phyloP scores from a whole-genome alignment of 2,113 vertebrate species.

The Baryphthengus martii region DNA sequence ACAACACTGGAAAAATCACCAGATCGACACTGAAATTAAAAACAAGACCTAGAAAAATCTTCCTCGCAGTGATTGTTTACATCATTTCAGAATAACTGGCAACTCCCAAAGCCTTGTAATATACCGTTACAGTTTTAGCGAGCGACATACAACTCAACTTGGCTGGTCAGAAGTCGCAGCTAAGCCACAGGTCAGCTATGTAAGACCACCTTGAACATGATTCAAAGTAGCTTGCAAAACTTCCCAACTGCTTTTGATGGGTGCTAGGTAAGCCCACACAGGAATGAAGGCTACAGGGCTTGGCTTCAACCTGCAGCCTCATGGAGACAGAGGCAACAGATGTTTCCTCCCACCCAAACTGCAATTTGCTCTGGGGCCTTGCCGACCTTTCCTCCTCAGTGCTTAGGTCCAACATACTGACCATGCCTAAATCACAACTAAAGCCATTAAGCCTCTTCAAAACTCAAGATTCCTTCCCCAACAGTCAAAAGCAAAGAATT shows the following conservation, averaged over 20 bases:
- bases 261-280: not conserved
- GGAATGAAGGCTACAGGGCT: not conserved
- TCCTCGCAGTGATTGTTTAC: not conserved
- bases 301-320: not conserved
- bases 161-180: not conserved
- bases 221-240: not conserved
- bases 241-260: not conserved
- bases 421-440: not conserved
- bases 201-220: accelerated
- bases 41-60: not conserved
- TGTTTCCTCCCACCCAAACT: not conserved
- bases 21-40: not conserved
- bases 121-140: accelerated
- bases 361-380: not conserved
- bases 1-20: not conserved
- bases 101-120: not conserved
- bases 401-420: accelerated
- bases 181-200: accelerated
- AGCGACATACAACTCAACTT: accelerated
- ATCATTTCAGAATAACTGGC: not conserved
- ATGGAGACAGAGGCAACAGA: not conserved
- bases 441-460: not conserved
- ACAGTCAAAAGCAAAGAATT: not conserved
- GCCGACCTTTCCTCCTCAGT: not conserved
- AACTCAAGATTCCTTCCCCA: not conserved